Base-by-base conservation (phyloP, 2,888 invertebrate genomes). In the Drosophila bunnanda region DNA sequence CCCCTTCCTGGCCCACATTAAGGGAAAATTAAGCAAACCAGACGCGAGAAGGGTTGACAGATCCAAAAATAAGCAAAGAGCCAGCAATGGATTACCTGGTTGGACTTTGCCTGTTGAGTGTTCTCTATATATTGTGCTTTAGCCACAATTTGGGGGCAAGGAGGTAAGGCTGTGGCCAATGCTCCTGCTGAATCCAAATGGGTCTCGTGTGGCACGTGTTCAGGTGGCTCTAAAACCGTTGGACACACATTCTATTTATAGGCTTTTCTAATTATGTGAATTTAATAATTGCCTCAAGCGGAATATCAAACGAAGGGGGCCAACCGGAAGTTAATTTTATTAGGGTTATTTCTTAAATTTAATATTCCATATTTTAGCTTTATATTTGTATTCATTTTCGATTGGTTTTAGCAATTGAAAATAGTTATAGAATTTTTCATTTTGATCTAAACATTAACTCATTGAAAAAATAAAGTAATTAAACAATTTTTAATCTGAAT, bases 1-100 rank as follows among this genome's bases (percentile, higher is more conserved):
- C 54, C 48, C 58, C 22, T 12, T 28, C 53, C 66, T 30, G n/a
- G 41, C 22, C 22, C 28, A 54, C 61, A 52, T 56, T 56, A 60
- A 73, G 52, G 66, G 56, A 39, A 66, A 72, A 72, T 73, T 71
- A 66, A 56, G 55, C 65, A 66, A 64, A 25, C 38, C 55, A 52
- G 59, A 60, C 50, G 10, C 56, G 41, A 55, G 52, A 46, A 52
- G 52, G 55, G 56, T 58, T 59, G 71, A 73, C 73, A 60, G 62
- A 52, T 71, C 74, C 67, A 68, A 75, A 75, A 75, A 75, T 75
- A 75, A 75, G 57, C 68, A 54, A 52, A 56, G 15, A 56, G 57
- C 53, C 60, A 46, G 57, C 43, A 59, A 41, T 48, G 39, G 39
- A 69, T 64, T 53, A 72, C 71, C 70, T 70, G 72, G 52, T 43